A percentile compares a stretch with the other conserved stretches of the same genome.
These are phyloP conservation scores for Hydractinia symbiolongicarpus DNA, from an alignment of 30 jellyfish, hydroid and myxozoan species.

Conservation along the genomic window DNA sequence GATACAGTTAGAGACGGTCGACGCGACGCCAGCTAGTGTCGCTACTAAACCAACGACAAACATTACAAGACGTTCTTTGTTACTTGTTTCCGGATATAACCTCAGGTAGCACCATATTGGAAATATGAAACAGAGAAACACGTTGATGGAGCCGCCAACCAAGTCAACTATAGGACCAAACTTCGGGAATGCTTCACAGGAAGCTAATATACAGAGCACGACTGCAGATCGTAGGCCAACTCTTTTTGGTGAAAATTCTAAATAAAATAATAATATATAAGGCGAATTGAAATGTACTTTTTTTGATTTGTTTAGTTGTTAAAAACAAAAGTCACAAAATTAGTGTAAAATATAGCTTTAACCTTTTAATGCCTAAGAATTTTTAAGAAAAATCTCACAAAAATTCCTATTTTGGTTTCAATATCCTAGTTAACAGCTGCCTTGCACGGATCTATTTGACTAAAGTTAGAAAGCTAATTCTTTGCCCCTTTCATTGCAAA, in stretches of 20 bases:
- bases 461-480: too few species aligned
- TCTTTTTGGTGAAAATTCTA: slow-evolving; percentile 24
- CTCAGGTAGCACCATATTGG: slow-evolving; percentile 29
- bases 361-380: too few species aligned
- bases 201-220: slow-evolving; percentile 16
- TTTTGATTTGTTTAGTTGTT: too few species aligned
- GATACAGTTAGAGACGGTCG: slow-evolving; percentile 25
- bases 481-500: too few species aligned
- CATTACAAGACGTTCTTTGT: slow-evolving; percentile 14
- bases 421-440: too few species aligned
- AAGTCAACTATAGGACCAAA: slow-evolving; percentile 47
- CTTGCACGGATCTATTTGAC: too few species aligned
- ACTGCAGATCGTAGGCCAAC: slow-evolving; percentile 25
- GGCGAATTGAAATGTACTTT: neutral
- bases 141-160: slow-evolving; percentile 44
- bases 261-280: neutral
- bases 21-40: slow-evolving; percentile 19
- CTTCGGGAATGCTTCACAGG: slow-evolving; percentile 38
- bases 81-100: slow-evolving; percentile 30
- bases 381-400: too few species aligned
- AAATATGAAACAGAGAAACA: slow-evolving; percentile 28
- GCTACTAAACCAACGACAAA: neutral
- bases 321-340: too few species aligned
- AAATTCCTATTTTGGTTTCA: too few species aligned
- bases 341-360: too few species aligned